A percentile compares a stretch with the other conserved stretches of the same genome.
Conservation (phyloP, 1,140 invertebrate species). For the Heliconius hewitsoni region DNA sequence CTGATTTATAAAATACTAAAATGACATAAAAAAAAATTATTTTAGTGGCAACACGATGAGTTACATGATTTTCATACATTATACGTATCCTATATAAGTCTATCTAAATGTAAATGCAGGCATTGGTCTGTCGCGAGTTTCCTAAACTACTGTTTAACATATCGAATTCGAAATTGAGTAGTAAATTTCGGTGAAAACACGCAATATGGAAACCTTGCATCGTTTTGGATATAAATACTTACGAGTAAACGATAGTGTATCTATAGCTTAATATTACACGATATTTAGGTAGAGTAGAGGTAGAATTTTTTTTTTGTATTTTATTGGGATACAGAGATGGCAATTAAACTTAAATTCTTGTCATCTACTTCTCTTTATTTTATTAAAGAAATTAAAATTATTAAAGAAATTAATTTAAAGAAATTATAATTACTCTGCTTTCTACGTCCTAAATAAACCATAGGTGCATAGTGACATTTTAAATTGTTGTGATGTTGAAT, state of each 20-base stretch:
- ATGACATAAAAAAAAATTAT: neutral
- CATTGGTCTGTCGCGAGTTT: conserved; percentile 38
- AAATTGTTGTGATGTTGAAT: too few species aligned
- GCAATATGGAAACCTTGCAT: conserved; percentile 28
- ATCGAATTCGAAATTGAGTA: conserved; percentile 37
- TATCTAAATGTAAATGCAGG: conserved; percentile 53
- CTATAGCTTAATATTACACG: neutral
- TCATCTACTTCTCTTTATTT: too few species aligned
- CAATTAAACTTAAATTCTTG: too few species aligned
- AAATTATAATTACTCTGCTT: too few species aligned
- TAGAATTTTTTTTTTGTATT: too few species aligned
- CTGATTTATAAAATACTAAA: neutral
- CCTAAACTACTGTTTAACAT: conserved; percentile 30
- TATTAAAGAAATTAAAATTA: too few species aligned
- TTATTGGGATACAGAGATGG: too few species aligned
- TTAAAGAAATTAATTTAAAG: too few species aligned
- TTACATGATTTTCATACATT: conserved; percentile 21
- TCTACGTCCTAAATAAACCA: too few species aligned
- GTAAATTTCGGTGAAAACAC: conserved; percentile 41
- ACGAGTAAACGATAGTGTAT: neutral
- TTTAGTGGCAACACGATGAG: neutral
- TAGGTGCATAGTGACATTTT: too few species aligned
- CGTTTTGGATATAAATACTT: neutral
- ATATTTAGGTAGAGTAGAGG: neutral
- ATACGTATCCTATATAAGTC: conserved; percentile 25